phyloP scores from a whole-genome alignment of 2,888 invertebrate species.

The Dascillus cervinus region DNA sequence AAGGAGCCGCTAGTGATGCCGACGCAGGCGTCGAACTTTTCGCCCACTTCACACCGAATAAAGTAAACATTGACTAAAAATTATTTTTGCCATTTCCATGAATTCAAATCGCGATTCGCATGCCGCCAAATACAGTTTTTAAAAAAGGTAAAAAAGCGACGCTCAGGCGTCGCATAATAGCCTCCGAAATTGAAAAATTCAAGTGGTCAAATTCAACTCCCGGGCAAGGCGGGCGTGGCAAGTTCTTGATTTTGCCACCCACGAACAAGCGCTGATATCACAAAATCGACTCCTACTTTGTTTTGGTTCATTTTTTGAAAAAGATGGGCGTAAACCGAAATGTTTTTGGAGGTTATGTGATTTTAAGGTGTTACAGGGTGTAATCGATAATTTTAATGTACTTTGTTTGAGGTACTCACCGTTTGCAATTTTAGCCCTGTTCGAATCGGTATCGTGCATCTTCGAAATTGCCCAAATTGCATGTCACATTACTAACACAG shows the following conservation, averaged over 20 bases:
- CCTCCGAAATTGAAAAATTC: conserved; percentile 21
- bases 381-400: too few relatives aligned
- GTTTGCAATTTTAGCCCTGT: too few relatives aligned
- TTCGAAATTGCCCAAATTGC: too few relatives aligned
- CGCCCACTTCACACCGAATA: conserved; percentile 13
- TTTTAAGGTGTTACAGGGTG: background rate
- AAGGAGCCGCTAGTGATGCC: conserved; percentile 29
- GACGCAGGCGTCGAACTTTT: conserved; percentile 19
- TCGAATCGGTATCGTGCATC: too few relatives aligned
- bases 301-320: conserved; percentile 33
- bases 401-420: too few relatives aligned
- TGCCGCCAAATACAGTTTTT: conserved; percentile 22
- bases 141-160: too few relatives aligned
- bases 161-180: too few relatives aligned
- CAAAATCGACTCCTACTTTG: conserved; percentile 31
- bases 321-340: conserved; percentile 33
- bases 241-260: conserved; percentile 25
- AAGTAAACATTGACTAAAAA: conserved; percentile 13
- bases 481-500: too few relatives aligned
- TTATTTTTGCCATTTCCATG: conserved; percentile 13
- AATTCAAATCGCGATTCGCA: conserved; percentile 21
- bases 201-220: conserved; percentile 22
- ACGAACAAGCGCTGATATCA: conserved; percentile 23
- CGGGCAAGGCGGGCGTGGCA: conserved; percentile 30
- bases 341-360: background rate